A percentile compares a stretch with the other conserved stretches of the same genome.
Evolutionary conservation across 1,140 invertebrate species (phyloP).

Genomic region (Galendromus occidentalis): DNA sequence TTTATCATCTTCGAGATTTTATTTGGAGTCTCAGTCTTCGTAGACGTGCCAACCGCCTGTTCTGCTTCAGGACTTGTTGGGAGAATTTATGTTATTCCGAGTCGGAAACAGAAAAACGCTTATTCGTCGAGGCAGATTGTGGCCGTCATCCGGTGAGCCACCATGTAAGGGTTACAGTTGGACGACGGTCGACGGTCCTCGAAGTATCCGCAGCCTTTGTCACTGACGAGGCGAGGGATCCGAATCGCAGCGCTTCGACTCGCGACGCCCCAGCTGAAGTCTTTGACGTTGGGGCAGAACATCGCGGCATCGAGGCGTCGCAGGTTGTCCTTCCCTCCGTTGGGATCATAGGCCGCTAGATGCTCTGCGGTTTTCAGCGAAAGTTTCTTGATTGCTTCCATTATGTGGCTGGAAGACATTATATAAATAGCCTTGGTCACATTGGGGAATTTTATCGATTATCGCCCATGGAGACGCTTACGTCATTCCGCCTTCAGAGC

Average conservation of each 20-base stretch:
- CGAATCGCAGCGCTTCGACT: constrained; percentile 31
- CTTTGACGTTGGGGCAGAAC: neutral
- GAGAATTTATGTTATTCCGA: too few species aligned
- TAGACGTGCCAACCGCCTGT: too few species aligned
- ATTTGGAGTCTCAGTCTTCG: too few species aligned
- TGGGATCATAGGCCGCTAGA: constrained; percentile 68
- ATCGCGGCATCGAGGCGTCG: neutral
- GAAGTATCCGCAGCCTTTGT: constrained; percentile 23
- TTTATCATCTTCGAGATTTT: too few species aligned
- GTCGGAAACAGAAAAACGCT: too few species aligned
- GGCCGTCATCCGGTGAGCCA: constrained; percentile 24
- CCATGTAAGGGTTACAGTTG: constrained; percentile 26
- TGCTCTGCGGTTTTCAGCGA: constrained; percentile 58
- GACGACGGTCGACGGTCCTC: constrained; percentile 26
- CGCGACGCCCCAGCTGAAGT: constrained; percentile 25
- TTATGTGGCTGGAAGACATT: neutral
- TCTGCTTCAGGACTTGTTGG: too few species aligned
- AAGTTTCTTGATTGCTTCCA: constrained; percentile 42
- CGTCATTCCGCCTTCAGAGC: neutral
- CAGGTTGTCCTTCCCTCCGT: constrained; percentile 27
- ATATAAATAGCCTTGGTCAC: too few species aligned
- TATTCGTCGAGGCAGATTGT: constrained; percentile 19
- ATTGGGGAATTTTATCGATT: too few species aligned
- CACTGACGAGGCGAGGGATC: constrained; percentile 24
- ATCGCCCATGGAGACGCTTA: too few species aligned